These are phyloP conservation scores for Eilema caniola DNA, from an alignment of 2,888 invertebrate genomes.

Conservation along the genomic window DNA sequence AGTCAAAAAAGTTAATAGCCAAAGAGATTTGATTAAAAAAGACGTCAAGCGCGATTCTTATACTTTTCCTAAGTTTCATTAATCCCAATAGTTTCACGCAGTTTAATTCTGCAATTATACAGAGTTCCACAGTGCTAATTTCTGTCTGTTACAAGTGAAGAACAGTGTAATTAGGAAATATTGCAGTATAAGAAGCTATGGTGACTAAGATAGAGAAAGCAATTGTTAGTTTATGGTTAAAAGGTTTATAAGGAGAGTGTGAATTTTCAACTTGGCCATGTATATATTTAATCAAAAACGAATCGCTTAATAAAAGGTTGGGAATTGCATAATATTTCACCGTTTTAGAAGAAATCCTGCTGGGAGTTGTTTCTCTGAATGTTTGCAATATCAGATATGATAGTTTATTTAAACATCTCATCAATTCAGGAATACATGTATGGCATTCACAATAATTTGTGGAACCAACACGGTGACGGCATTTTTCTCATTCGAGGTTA, in stretches of 20 bases:
- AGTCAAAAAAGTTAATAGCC: constrained; percentile 26
- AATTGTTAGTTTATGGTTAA: too few species aligned
- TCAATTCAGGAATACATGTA: neutral
- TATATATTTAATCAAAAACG: neutral
- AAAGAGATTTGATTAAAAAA: constrained; percentile 40
- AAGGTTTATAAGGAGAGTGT: neutral
- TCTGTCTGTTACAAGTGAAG: constrained; percentile 21
- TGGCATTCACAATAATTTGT: constrained; percentile 41
- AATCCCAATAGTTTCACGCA: constrained; percentile 18
- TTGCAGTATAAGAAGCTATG: neutral
- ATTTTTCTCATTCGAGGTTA: constrained; percentile 82
- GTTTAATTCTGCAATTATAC: constrained; percentile 23
- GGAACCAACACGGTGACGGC: constrained; percentile 62
- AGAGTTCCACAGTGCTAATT: neutral
- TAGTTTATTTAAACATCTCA: too few species aligned
- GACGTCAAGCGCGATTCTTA: constrained; percentile 24
- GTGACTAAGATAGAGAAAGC: neutral
- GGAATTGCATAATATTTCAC: neutral
- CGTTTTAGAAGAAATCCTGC: neutral
- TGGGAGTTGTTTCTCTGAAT: neutral
- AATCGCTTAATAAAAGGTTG: too few species aligned
- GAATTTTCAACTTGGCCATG: neutral
- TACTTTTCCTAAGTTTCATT: constrained; percentile 22
- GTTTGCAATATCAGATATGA: neutral
- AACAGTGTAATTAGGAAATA: neutral